phyloP scores from a whole-genome alignment of 2,797 vertebrate species.

The Argentina silus region DNA sequence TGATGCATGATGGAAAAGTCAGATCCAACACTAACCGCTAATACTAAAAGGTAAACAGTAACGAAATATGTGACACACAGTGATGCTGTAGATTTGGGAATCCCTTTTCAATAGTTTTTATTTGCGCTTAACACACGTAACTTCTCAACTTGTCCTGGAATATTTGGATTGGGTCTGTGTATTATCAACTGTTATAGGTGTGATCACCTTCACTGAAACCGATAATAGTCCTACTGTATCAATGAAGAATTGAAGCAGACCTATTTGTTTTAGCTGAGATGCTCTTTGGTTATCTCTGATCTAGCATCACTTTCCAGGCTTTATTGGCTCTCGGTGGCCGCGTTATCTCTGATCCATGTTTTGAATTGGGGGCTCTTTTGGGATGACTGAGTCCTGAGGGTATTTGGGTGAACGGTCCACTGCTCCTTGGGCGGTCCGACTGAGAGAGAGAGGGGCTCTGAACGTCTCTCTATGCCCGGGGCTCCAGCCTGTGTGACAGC shows the following conservation, averaged over 20 bases:
- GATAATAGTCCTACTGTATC: no score
- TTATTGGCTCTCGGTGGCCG: conserved; percentile 10
- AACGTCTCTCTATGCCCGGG: conserved; percentile 75
- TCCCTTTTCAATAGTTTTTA: no score
- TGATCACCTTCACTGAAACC: no score
- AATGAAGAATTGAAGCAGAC: not conserved
- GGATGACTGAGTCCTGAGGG: not conserved
- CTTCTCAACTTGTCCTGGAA: not conserved
- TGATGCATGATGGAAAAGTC: not conserved
- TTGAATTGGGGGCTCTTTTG: not conserved
- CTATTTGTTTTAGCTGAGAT: conserved; percentile 12
- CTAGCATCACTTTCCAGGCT: conserved; percentile 13
- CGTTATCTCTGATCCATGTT: not conserved
- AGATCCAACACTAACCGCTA: no score
- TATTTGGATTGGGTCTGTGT: not conserved
- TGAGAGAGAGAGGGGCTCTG: conserved; percentile 26
- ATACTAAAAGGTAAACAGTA: no score
- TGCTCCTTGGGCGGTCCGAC: conserved; percentile 19
- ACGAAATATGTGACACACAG: no score
- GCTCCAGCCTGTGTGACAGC: conserved; percentile 95
- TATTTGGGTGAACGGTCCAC: not conserved
- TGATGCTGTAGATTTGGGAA: no score
- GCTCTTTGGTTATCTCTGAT: conserved; percentile 53
- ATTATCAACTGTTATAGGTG: no score
- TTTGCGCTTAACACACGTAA: not conserved